phyloP scores from a whole-genome alignment of 2,113 vertebrate genomes.

The Lepisosteus oculatus region DNA sequence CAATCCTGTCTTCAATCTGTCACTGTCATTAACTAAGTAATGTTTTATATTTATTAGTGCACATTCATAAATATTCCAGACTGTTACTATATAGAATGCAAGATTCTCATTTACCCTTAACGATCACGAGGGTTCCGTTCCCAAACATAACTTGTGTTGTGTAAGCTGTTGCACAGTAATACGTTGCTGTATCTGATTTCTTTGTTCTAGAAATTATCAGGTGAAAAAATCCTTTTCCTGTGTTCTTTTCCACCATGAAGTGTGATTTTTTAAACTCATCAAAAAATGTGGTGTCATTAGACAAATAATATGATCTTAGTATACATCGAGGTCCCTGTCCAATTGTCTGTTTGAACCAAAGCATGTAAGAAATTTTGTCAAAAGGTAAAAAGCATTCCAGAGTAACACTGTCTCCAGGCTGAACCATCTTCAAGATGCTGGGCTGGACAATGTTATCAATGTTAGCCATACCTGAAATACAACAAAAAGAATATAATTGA shows the following conservation, averaged over 20 bases:
- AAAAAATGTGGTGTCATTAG: not conserved
- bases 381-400: not conserved
- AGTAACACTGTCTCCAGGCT: not conserved
- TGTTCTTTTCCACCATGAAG: not conserved
- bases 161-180: not conserved
- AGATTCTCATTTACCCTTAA: not conserved
- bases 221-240: not conserved
- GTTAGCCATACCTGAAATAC: not conserved
- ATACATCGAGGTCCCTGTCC: not conserved
- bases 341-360: not conserved
- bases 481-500: too few relatives aligned
- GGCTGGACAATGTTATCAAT: not conserved
- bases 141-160: not conserved
- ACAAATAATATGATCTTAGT: not conserved
- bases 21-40: too few relatives aligned
- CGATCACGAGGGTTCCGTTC: not conserved
- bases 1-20: too few relatives aligned
- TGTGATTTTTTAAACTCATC: not conserved
- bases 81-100: too few relatives aligned
- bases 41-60: too few relatives aligned
- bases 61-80: too few relatives aligned
- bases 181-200: not conserved
- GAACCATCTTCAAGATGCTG: not conserved
- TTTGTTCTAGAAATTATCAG: not conserved
- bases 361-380: not conserved